Conservation (phyloP, 1,140 invertebrate genomes). For the Scaptomyza hsui region DNA sequence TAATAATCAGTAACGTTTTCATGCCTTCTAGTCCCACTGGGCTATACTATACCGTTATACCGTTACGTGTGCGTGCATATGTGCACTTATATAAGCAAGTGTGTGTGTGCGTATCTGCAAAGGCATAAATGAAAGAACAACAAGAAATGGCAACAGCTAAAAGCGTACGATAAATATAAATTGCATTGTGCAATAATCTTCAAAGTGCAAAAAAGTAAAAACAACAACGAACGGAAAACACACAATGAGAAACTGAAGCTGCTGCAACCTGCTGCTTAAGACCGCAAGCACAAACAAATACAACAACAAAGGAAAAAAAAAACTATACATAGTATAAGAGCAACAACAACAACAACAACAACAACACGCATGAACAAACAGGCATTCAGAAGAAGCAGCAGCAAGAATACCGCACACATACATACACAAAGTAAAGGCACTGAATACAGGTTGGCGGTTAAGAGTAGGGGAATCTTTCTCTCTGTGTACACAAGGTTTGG, state of each 20-base stretch:
- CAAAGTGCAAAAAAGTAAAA: conserved; percentile 78
- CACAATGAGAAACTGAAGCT: conserved; percentile 56
- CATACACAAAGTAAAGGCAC: too few relatives aligned
- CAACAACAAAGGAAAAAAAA: too few relatives aligned
- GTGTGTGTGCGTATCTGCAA: conserved; percentile 23
- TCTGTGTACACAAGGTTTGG: too few relatives aligned
- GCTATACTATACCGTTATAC: neutral
- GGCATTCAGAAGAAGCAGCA: conserved; percentile 52
- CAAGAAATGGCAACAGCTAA: conserved; percentile 71
- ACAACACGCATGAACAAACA: conserved; percentile 7
- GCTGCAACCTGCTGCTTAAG: conserved; percentile 15
- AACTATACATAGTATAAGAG: conserved; percentile 59
- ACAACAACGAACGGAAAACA: conserved; percentile 29
- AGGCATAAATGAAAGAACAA: conserved; percentile 76
- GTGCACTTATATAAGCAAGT: conserved; percentile 2
- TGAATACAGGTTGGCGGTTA: neutral
- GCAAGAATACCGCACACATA: conserved; percentile 39
- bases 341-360: conserved; percentile 23
- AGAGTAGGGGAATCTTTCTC: too few relatives aligned
- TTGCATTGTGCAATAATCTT: conserved; percentile 81
- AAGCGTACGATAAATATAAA: conserved; percentile 79
- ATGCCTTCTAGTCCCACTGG: conserved; percentile 11
- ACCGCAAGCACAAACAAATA: too few relatives aligned
- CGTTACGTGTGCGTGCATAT: neutral
- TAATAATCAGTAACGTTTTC: too few relatives aligned